Conservation (phyloP, 2,888 invertebrate species). For the Conomelus anceps region DNA sequence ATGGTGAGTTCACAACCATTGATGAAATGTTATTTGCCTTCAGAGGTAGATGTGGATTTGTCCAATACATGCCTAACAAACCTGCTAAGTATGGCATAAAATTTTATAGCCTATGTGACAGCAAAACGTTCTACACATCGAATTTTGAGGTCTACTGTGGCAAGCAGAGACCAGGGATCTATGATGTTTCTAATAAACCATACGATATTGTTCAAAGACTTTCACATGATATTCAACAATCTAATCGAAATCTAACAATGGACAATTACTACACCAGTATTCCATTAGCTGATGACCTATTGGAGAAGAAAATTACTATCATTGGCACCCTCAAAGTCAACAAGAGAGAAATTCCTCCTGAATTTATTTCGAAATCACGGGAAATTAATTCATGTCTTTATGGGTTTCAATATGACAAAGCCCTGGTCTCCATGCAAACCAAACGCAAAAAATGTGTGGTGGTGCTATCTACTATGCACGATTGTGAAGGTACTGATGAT, state of each 20-base stretch:
- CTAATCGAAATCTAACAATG: not conserved
- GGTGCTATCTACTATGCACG: not conserved
- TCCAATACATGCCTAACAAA: constrained; percentile 1
- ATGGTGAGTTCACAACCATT: constrained; percentile 3
- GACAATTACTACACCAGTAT: constrained; percentile 2
- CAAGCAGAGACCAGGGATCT: not conserved
- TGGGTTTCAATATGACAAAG: not conserved
- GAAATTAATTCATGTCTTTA: not conserved
- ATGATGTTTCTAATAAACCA: constrained; percentile 2
- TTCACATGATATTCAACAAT: not conserved
- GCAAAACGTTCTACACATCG: not conserved
- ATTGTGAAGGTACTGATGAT: not conserved
- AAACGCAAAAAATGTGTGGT: not conserved
- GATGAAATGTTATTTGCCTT: not conserved
- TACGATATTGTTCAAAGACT: not conserved
- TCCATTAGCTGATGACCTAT: not conserved
- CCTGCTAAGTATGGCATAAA: not conserved
- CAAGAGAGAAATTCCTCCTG: not conserved
- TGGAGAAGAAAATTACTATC: not conserved
- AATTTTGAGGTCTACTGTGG: constrained; percentile 6
- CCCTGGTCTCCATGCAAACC: not conserved
- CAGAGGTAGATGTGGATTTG: not conserved
- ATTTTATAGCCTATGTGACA: constrained; percentile 5
- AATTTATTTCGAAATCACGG: not conserved
- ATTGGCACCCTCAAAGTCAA: not conserved